Percentiles rank a stretch among this genome's conserved stretches.
phyloP scores from a whole-genome alignment of 2,113 vertebrate genomes.

The Hemiscyllium ocellatum region DNA sequence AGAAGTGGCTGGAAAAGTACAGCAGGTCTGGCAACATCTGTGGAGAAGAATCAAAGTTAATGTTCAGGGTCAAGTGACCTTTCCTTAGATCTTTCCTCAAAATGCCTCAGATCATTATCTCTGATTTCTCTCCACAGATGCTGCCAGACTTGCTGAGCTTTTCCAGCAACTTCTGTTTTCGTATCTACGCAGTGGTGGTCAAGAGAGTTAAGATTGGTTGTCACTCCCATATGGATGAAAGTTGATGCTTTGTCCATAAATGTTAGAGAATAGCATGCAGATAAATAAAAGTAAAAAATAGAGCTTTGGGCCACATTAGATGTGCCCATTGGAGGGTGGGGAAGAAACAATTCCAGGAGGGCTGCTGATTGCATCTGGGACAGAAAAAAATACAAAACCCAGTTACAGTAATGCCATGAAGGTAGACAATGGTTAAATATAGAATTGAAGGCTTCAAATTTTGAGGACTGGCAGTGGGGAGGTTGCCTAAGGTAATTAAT shows the following conservation, averaged over 20 bases:
- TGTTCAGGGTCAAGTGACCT: too few species aligned
- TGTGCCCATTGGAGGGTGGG: not conserved
- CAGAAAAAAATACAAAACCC: not conserved
- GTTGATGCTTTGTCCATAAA: not conserved
- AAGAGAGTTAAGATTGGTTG: not conserved
- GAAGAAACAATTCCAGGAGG: not conserved
- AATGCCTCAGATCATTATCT: too few species aligned
- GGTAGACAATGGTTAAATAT: not conserved
- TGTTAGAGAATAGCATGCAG: not conserved
- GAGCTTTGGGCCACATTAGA: not conserved
- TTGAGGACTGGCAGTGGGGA: not conserved
- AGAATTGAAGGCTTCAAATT: not conserved
- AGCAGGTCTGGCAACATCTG: too few species aligned
- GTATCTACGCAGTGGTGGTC: not conserved
- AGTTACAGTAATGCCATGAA: not conserved
- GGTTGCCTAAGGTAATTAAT: not conserved
- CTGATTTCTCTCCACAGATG: too few species aligned
- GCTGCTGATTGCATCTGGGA: not conserved
- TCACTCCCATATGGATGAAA: not conserved
- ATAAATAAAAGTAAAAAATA: not conserved
- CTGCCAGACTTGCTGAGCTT: too few species aligned
- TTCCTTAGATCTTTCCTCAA: too few species aligned
- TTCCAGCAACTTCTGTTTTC: too few species aligned
- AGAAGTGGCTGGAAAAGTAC: too few species aligned
- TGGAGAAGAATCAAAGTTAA: too few species aligned